Evolutionary conservation across 2,113 vertebrate genomes (phyloP), one percentile per base, ranked within the genome.

Genomic region (Forbesichthys agassizii): DNA sequence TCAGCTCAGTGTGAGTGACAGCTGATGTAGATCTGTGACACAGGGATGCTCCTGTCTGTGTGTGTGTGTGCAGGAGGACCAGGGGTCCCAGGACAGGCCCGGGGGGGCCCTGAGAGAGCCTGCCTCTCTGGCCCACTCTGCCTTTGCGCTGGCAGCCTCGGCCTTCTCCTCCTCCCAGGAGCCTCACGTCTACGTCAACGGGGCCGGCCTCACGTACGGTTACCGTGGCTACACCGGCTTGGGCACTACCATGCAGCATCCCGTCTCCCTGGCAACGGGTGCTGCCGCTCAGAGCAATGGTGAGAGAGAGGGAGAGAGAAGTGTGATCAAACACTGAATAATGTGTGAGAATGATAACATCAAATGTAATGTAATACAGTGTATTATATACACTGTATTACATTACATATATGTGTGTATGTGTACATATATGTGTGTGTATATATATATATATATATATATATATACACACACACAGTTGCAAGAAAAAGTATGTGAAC

Each of bases 141-240:
- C 96, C 67, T 98, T 95, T 71, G 94, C 97, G 75, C 93, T 99
- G 91, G 95, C 96, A 77, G 92, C 97, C 42, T 92, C 96, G 8
- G 93, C 96, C 79, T 98, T 95, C 92, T 93, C 94, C 92, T 93
- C 94, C 69, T 86, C 85, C 66, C 97, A 98, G 93, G 96, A 98
- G 77, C 48, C 80, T 7, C 95, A 96, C 0, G 94, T 96, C 88
- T 98, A 97, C 75, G 96, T 96, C 93, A 98, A 98, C 0, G 96
- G 97, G 10, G 94, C 89, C 0, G 83, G 96, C 77, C 94, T 98
- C 78, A 96, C 94, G 90, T 98, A 98, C 66, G 95, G 94, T 83
- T 99, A 98, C 92, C 96, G 96, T 72, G 92, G 94, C 71, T 98
- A 95, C 7, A 94, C 95, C 59, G 92, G 93, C 76, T 88, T 97